Base-by-base conservation (phyloP, 1,140 invertebrate genomes). In the Notospermus geniculatus region DNA sequence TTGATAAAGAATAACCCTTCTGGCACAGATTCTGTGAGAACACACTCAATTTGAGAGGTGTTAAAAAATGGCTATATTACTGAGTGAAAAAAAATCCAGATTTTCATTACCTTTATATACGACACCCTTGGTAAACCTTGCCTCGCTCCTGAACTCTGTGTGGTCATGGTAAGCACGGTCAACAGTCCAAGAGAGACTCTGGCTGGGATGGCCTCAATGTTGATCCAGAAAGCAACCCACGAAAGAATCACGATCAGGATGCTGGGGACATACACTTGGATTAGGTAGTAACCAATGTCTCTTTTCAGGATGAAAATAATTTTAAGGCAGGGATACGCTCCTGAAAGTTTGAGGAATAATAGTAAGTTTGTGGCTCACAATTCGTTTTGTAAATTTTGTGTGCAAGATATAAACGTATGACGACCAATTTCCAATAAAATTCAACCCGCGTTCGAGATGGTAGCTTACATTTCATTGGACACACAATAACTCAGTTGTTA, bases 191-290 rank as follows among this genome's bases (percentile, higher is more conserved):
- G 64, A 5, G 74, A 70, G 19, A 85, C 83, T 64, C 85, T 71
- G 2, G 83, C 85, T 2, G 84, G 83, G 9, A 43, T 43, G 11
- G 57, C 57, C 43, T 59, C 57, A 39, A 91, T 77, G 25, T 89
- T 89, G 15, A 91, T 77, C 90, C 90, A 92, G 71, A 92, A 91
- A 70, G 89, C 90, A 71, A 59, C 57, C 57, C 57, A 59, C 2
- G 57, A 59, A 13, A 59, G 57, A 29, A 59, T 59, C 9, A 59
- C 57, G 1, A 59, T 59, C 2, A 59, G 57, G 19, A 59, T 59
- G 29, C 57, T 59, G 2, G 57, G 57, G 0, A 59, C 45, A 39
- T 59, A 59, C 2, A 59, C 57, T 17, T 59, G 57, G 15, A 59
- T 59, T 23, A 59, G 27, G 57, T 41, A 59, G 27, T 59, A 59